These are phyloP conservation scores for Machaerirhynchus nigripectus DNA, from an alignment of 2,113 vertebrate species.

Conservation along the genomic window DNA sequence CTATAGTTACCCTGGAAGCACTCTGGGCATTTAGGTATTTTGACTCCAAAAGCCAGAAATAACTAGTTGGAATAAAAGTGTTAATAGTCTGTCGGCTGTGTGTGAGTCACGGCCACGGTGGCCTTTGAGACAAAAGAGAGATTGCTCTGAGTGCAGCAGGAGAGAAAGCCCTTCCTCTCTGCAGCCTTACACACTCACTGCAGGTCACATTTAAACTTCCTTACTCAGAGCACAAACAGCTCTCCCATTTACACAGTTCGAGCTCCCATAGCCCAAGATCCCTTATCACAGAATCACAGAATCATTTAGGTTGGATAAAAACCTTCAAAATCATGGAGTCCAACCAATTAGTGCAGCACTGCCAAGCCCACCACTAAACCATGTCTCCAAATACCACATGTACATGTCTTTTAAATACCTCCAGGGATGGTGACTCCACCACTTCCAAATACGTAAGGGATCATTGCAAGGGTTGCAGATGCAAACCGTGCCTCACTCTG, in stretches of 20 bases:
- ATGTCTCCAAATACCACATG: background rate
- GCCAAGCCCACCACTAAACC: background rate
- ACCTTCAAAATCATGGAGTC: background rate
- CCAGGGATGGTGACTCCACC: background rate
- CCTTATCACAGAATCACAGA: background rate
- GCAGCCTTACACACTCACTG: background rate
- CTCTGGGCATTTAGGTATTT: constrained; percentile 24
- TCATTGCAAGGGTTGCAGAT: background rate
- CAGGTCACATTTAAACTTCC: background rate
- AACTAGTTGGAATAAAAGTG: constrained; percentile 63
- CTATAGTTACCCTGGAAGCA: constrained; percentile 68
- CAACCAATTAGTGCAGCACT: background rate
- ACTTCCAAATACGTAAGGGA: background rate
- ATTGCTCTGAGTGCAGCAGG: background rate
- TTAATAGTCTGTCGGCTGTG: constrained; percentile 53
- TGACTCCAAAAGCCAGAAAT: constrained; percentile 53
- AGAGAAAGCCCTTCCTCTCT: constrained; percentile 37
- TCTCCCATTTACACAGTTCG: background rate
- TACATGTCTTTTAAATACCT: background rate
- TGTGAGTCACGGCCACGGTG: constrained; percentile 54
- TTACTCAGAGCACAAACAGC: background rate
- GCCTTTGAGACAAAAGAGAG: constrained; percentile 55
- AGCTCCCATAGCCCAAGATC: background rate
- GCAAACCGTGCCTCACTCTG: background rate
- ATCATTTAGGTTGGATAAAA: background rate